phyloP scores from a whole-genome alignment of 1,140 invertebrate genomes.

The Adoxophyes honmai region DNA sequence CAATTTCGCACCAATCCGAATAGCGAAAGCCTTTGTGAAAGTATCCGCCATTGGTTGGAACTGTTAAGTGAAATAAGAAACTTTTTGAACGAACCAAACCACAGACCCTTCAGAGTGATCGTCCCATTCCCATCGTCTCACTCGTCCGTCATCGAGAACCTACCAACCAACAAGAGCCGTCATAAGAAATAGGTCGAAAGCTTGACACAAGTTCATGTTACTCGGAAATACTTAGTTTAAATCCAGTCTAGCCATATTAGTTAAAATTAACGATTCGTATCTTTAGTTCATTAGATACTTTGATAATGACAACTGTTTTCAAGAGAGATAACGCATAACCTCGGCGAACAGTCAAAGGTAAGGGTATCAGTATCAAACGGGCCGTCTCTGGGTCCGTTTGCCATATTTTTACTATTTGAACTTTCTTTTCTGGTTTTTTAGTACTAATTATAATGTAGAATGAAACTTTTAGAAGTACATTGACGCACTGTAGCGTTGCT shows the following conservation, averaged over 20 bases:
- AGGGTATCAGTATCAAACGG: slow-evolving; percentile 31
- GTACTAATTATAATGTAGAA: slow-evolving; percentile 12
- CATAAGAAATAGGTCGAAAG: slow-evolving; percentile 14
- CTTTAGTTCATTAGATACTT: slow-evolving; percentile 4
- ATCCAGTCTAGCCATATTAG: slow-evolving; percentile 4
- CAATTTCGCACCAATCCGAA: not conserved
- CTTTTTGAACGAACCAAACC: not conserved
- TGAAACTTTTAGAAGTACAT: not conserved
- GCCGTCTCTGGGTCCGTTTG: slow-evolving; percentile 42
- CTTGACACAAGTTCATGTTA: slow-evolving; percentile 14
- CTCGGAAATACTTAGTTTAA: slow-evolving; percentile 12
- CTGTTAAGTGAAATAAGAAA: not conserved
- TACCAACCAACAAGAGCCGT: slow-evolving; percentile 6
- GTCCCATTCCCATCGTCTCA: not conserved
- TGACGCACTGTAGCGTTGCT: not conserved
- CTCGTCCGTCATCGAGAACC: not conserved
- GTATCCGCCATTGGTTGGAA: not conserved
- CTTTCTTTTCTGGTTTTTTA: slow-evolving; percentile 32
- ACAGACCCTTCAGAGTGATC: slow-evolving; percentile 1
- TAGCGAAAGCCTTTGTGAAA: not conserved
- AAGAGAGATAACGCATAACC: slow-evolving; percentile 34
- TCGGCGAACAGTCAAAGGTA: slow-evolving; percentile 49
- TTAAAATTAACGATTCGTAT: not conserved
- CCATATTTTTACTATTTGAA: slow-evolving; percentile 67
- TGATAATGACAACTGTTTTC: slow-evolving; percentile 43